These are phyloP conservation scores for Idaea biselata DNA, from an alignment of 2,888 invertebrate species.

Conservation along the genomic window DNA sequence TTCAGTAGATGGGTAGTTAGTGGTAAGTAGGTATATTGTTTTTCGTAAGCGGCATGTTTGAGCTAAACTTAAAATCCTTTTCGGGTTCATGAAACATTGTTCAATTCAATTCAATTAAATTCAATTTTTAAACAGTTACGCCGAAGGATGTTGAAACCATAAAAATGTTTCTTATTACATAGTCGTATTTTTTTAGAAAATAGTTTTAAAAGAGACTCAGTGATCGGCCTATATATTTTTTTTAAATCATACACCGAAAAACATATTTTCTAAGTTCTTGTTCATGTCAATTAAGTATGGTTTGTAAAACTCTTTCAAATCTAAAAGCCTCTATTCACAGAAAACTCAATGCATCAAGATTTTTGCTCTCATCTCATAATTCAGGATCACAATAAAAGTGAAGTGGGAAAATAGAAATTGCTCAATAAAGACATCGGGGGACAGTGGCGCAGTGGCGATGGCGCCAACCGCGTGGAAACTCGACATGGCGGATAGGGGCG, in stretches of 20 bases:
- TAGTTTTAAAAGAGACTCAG: no score
- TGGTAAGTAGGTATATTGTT: no score
- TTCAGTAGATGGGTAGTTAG: not conserved
- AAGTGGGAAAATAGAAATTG: slow-evolving; percentile 49
- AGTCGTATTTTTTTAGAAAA: no score
- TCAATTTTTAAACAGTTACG: no score
- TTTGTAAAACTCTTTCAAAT: not conserved
- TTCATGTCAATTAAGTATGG: not conserved
- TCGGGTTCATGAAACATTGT: no score
- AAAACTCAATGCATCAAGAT: not conserved
- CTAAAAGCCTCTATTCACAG: not conserved
- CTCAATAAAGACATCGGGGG: slow-evolving; percentile 48
- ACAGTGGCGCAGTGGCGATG: slow-evolving; percentile 40
- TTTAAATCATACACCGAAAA: no score
- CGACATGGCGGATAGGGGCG: slow-evolving; percentile 27
- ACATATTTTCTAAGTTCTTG: not conserved
- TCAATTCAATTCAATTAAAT: no score
- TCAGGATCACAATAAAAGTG: slow-evolving; percentile 44
- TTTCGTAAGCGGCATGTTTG: no score
- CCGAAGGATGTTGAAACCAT: no score
- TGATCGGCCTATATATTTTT: no score
- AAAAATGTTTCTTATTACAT: no score
- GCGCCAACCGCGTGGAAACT: slow-evolving; percentile 54
- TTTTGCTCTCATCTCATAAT: slow-evolving; percentile 36
- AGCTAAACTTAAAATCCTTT: no score